phyloP scores from a whole-genome alignment of 2,888 invertebrate species.

The Lacanobia wlatinum region DNA sequence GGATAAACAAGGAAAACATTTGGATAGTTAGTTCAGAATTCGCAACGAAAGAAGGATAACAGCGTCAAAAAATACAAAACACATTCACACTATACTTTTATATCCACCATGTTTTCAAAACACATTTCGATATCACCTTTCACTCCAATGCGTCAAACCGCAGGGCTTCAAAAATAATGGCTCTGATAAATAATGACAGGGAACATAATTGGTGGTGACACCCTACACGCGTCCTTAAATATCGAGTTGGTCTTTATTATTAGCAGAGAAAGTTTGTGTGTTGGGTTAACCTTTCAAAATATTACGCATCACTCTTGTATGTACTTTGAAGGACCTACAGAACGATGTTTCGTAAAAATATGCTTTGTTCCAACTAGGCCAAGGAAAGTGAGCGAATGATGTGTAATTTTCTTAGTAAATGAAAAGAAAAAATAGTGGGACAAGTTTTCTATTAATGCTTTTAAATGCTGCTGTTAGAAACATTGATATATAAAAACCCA shows the following conservation, averaged over 20 bases:
- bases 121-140: conserved; percentile 36
- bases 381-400: neutral
- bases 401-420: conserved; percentile 9
- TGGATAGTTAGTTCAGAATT: too few relatives aligned
- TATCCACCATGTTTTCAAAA: conserved; percentile 22
- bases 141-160: conserved; percentile 47
- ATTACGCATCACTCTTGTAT: conserved; percentile 51
- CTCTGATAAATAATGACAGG: conserved; percentile 40
- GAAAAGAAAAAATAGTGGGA: neutral
- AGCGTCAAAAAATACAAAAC: too few relatives aligned
- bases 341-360: conserved; percentile 1
- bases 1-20: too few relatives aligned
- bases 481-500: too few relatives aligned
- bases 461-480: too few relatives aligned
- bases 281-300: conserved; percentile 43
- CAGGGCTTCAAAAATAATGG: conserved; percentile 48
- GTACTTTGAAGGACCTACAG: conserved; percentile 4
- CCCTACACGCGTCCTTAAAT: conserved; percentile 57
- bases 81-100: neutral
- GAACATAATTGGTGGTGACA: conserved; percentile 50
- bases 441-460: too few relatives aligned
- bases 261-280: conserved; percentile 59
- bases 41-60: too few relatives aligned
- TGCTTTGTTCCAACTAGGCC: conserved; percentile 22
- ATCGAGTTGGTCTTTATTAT: conserved; percentile 64